Evolutionary conservation across 2,797 vertebrate species (phyloP), one percentile per base, ranked within the genome.

Genomic region (Centroberyx gerrardi): DNA sequence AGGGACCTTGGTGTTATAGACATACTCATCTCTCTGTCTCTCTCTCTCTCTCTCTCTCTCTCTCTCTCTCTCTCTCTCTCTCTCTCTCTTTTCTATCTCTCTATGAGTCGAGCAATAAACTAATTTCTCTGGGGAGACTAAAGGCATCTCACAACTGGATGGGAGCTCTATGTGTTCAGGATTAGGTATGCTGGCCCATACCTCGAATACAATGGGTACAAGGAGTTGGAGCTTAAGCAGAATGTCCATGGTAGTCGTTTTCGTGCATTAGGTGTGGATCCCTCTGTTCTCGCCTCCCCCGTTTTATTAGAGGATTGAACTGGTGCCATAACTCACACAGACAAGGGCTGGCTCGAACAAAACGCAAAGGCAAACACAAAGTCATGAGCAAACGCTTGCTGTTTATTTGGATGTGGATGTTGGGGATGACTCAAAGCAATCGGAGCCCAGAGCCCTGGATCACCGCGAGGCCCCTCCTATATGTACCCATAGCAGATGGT

Each of bases 391-490:
- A 80, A 79, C 61, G 29, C 40, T 75, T 63, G 74, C 68, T 85
- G 76, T 90, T 92, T 88, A 69, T 87, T 76, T 85, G 74, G 81
- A 83, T 65, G 68, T 71, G 77, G 81, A 80, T 78, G 84, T 53
- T 79, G 74, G 68, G 71, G 76, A 78, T 72, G 75, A 80, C 69
- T 86, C 81, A 74, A 78, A 83, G 76, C 77, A 82, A 81, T 87
- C 82, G 80, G 70, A 84, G 73, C 84, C 71, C 63, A 27, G 63
- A 75, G 72, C 64, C 55, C 62, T 52, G 68, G 79, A 69, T 90
- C 82, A 74, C 66, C 59, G 40, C 8, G 0, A 64, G 73, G 48
- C 80, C 60, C 53, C 62, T 46, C 77, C 76, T 84, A 63, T 73
- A 72, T 69, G 77, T 76, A 65, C 78, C 68, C 62, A 7, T 55